These are phyloP conservation scores for Equus przewalskii DNA, from an alignment of 2,113 vertebrate genomes.

Conservation along the genomic window DNA sequence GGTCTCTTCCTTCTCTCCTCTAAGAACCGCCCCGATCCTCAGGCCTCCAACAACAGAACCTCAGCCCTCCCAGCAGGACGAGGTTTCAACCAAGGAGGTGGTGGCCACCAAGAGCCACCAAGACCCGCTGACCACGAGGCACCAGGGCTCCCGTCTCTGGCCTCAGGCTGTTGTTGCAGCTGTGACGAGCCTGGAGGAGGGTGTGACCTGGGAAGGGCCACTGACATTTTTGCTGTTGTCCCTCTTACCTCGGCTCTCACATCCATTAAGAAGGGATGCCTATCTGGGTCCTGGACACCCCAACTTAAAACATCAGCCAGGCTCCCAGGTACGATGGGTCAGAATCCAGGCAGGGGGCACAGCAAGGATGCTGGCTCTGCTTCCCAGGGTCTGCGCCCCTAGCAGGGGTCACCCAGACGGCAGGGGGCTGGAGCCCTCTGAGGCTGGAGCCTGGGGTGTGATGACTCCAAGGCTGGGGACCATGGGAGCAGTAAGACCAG, in stretches of 20 bases:
- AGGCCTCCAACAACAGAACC: fast-evolving
- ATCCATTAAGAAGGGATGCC: background rate
- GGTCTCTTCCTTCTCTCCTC: background rate
- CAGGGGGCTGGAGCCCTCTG: no score
- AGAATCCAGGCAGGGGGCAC: background rate
- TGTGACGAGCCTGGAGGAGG: background rate
- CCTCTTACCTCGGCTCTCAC: background rate
- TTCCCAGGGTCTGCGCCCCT: background rate
- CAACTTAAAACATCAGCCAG: background rate
- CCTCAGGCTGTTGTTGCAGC: background rate
- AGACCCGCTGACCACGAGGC: background rate
- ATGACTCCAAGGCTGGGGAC: background rate
- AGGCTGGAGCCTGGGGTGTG: background rate
- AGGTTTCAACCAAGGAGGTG: background rate
- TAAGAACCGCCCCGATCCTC: background rate
- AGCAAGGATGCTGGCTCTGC: no score
- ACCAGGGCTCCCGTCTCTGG: no score
- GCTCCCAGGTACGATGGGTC: background rate
- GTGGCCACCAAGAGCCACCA: no score
- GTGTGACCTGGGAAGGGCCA: background rate
- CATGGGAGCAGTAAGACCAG: fast-evolving
- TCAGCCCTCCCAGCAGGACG: fast-evolving
- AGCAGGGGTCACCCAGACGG: background rate
- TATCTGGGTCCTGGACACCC: background rate
- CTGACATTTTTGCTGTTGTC: fast-evolving